Evolutionary conservation across 2,113 vertebrate genomes (phyloP), one percentile per base, ranked within the genome.

Genomic region (Ictalurus punctatus): DNA sequence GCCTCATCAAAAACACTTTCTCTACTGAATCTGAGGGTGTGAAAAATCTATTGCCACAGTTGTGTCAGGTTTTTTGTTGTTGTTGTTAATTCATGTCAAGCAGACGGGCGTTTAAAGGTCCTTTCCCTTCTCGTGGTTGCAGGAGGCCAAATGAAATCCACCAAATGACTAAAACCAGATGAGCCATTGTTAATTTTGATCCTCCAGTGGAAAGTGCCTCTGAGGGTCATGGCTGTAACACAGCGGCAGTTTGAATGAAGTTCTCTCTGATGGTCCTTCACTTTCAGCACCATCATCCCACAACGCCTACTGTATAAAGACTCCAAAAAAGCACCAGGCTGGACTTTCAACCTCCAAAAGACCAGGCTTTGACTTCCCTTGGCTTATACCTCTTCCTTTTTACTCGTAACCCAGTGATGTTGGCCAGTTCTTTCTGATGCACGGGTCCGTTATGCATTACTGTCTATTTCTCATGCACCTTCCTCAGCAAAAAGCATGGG

Each of bases 261-360:
- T 95, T 94, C 95, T 94, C 94, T 95, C 89, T 30, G 94, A 93
- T 93, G 93, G 89, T 94, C 94, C 93, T 93, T 93, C 95, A 94
- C 92, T 93, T 94, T 93, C 94, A 91, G 96, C 96, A 97, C 94
- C 98, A 98, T 98, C 96, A 92, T 98, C 95, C 96, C 96, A 96
- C 94, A 92, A 96, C 94, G 93, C 93, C 94, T 92, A 86, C 93
- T 91, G 92, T 90, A 92, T 89, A 88, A 93, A 94, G 93, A 90
- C 91, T 91, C 90, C 52, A 74, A 56, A 83, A 61, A 61, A 79
- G 58, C 85, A 74, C 89, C 86, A 37, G 69, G 87, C 87, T 89
- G 59, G 90, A 89, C 58, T 90, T 90, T 78, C 83, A 27, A 87
- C 84, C 83, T 54, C 48, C n/a, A 13, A 23, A 73, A 23, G 5